A percentile compares a stretch with the other conserved stretches of the same genome.
These are phyloP conservation scores for Agriopis leucophaearia DNA, from an alignment of 2,888 invertebrate species.

Conservation along the genomic window DNA sequence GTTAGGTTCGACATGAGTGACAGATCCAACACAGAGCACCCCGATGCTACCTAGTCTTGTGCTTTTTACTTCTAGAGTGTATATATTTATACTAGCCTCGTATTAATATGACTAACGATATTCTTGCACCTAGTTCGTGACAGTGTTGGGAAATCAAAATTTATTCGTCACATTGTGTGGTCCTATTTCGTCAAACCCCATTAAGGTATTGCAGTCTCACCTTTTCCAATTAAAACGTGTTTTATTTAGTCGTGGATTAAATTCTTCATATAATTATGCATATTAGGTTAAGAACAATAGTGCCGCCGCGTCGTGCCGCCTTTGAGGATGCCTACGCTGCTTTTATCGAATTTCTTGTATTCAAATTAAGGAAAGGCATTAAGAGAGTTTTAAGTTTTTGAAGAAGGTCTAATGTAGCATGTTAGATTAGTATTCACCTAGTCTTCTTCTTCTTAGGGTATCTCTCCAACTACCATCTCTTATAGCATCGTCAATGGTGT, in stretches of 20 bases:
- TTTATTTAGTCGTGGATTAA: conserved; percentile 42
- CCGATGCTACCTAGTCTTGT: no score
- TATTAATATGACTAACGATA: not conserved
- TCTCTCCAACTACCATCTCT: no score
- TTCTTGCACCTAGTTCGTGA: conserved; percentile 52
- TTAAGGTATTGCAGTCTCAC: conserved; percentile 10
- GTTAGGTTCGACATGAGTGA: no score
- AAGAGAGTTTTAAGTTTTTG: not conserved
- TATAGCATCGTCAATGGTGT: no score
- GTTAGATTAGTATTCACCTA: no score
- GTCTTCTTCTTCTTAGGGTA: no score
- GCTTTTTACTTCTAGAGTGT: no score
- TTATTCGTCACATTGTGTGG: conserved; percentile 59
- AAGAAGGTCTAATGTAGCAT: no score
- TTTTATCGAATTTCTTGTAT: conserved; percentile 33
- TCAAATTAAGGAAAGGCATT: conserved; percentile 23
- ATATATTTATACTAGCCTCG: not conserved
- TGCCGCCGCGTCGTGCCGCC: conserved; percentile 40
- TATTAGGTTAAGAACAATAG: conserved; percentile 44
- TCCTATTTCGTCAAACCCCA: conserved; percentile 47
- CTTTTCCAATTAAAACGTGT: conserved; percentile 43
- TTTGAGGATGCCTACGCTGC: conserved; percentile 37
- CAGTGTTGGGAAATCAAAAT: conserved; percentile 55
- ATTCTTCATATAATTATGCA: conserved; percentile 46
- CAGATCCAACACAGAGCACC: no score